A percentile compares a stretch with the other conserved stretches of the same genome.
phyloP scores from a whole-genome alignment of 1,140 invertebrate species.

The Drosophila sturtevanti region DNA sequence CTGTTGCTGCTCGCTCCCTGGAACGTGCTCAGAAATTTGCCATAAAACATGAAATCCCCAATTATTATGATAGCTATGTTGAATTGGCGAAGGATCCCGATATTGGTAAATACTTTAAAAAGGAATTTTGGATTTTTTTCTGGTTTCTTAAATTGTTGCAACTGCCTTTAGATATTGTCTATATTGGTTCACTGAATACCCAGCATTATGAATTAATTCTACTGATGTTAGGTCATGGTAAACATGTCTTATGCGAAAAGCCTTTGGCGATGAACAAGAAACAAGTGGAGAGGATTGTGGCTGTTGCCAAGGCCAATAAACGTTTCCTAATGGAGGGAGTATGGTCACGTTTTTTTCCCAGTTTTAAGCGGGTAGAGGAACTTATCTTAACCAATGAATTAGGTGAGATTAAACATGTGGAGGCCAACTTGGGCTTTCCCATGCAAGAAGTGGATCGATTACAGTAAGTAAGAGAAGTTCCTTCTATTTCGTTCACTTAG shows the following conservation, averaged over 20 bases:
- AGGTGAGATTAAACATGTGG: slow-evolving; percentile 89
- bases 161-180: slow-evolving; percentile 88
- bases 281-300: slow-evolving; percentile 87
- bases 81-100: slow-evolving; percentile 88
- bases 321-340: slow-evolving; percentile 93
- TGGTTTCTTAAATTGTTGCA: not conserved
- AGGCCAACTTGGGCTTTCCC: slow-evolving; percentile 87
- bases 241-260: slow-evolving; percentile 94
- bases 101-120: slow-evolving; percentile 86
- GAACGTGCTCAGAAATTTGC: slow-evolving; percentile 90
- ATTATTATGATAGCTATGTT: slow-evolving; percentile 89
- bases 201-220: slow-evolving; percentile 88
- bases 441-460: slow-evolving; percentile 86
- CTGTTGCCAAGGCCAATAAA: slow-evolving; percentile 86
- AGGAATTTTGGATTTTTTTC: no score
- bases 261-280: slow-evolving; percentile 90
- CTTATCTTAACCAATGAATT: slow-evolving; percentile 86
- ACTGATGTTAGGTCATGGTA: slow-evolving; percentile 89
- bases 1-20: slow-evolving; percentile 89
- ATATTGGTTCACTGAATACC: slow-evolving; percentile 89
- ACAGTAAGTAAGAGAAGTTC: slow-evolving; percentile 83
- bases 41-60: slow-evolving; percentile 87
- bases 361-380: slow-evolving; percentile 87
- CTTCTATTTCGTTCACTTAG: not conserved
- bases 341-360: slow-evolving; percentile 92